Evolutionary conservation across 1,140 invertebrate species (phyloP).

Genomic region (Agrilus planipennis): DNA sequence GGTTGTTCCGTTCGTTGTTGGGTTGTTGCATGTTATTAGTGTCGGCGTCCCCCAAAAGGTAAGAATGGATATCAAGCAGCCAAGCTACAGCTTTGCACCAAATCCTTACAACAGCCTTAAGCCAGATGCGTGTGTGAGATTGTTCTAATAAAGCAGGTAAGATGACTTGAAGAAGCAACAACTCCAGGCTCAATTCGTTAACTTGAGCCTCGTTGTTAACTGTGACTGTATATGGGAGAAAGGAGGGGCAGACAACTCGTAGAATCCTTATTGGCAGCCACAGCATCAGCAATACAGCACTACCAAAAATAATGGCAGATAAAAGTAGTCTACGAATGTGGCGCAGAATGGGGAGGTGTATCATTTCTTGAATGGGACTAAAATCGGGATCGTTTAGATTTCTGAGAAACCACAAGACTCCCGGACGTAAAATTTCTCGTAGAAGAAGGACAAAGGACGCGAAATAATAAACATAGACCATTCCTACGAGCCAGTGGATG

Average conservation of each 20-base stretch:
- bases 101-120: constrained; percentile 72
- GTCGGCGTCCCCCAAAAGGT: constrained; percentile 76
- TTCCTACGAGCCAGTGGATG: constrained; percentile 97
- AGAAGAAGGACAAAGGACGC: constrained; percentile 92
- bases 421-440: constrained; percentile 87
- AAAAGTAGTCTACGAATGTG: constrained; percentile 83
- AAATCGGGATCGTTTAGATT: constrained; percentile 99
- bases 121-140: constrained; percentile 84
- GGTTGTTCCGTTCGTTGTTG: constrained; percentile 12
- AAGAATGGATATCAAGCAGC: constrained; percentile 77
- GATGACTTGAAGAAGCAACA: constrained; percentile 91
- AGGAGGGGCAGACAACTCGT: constrained; percentile 68
- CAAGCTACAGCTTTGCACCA: constrained; percentile 87
- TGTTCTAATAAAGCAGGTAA: constrained; percentile 92
- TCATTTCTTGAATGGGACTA: constrained; percentile 99
- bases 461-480: constrained; percentile 99
- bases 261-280: constrained; percentile 89
- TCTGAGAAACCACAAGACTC: constrained; percentile 91
- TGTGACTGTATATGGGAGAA: constrained; percentile 87
- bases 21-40: background rate
- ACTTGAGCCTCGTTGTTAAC: constrained; percentile 68
- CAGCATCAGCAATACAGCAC: constrained; percentile 88
- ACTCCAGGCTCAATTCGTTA: constrained; percentile 85
- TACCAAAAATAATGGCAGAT: constrained; percentile 93
- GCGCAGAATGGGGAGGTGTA: constrained; percentile 84